Evolutionary conservation across 2,797 vertebrate species (phyloP).

Genomic region (Halcyon leucocephala): DNA sequence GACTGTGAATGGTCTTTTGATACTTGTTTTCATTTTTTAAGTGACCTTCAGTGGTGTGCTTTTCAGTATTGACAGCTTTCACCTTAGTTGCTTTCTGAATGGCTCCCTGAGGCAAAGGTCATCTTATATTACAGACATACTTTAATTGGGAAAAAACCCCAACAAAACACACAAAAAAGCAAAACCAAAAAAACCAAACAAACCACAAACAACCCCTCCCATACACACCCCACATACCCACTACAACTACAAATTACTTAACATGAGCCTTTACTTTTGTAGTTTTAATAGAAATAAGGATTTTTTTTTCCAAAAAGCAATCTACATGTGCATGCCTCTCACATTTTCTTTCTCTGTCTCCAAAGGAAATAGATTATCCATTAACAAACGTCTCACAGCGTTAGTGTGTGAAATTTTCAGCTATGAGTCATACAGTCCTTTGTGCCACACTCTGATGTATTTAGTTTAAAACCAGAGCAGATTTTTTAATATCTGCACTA

Average conservation of each 20-base stretch:
- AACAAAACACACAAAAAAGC: too few relatives aligned
- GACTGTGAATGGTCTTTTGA: neutral
- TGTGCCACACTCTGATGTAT: neutral
- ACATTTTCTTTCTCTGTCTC: constrained; percentile 1
- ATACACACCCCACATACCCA: neutral
- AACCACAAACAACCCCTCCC: neutral
- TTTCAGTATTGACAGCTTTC: neutral
- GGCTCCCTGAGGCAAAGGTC: neutral
- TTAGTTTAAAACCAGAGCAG: constrained; percentile 1
- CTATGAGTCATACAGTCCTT: constrained; percentile 48
- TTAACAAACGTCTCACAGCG: constrained; percentile 54
- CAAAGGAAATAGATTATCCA: constrained; percentile 49
- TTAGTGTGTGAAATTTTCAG: constrained; percentile 12
- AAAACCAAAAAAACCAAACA: neutral
- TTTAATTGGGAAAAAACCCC: neutral
- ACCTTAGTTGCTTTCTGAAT: neutral
- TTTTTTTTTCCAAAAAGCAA: neutral
- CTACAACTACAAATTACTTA: neutral
- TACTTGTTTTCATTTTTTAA: neutral
- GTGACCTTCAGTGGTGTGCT: neutral
- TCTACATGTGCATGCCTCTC: neutral
- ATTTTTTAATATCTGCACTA: constrained; percentile 12
- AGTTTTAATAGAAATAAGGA: neutral
- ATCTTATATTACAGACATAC: neutral
- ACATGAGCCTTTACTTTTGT: neutral